Evolutionary conservation across 1,140 invertebrate genomes (phyloP).

Genomic region (Chironomus tepperi): DNA sequence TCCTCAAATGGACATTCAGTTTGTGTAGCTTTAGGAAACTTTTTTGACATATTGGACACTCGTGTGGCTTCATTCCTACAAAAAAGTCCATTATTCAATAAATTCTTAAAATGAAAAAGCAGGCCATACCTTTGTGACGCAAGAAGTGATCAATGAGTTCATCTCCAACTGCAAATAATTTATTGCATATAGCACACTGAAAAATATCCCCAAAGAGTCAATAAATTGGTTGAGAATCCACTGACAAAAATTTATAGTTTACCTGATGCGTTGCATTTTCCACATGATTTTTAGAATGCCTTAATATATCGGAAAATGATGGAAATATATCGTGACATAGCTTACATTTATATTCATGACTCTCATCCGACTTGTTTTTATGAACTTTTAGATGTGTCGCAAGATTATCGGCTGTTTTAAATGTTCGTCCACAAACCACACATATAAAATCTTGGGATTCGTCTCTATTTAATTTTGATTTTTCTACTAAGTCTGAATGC

Average conservation of each 20-base stretch:
- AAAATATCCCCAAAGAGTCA: too few species aligned
- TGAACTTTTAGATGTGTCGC: not conserved
- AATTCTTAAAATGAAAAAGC: too few species aligned
- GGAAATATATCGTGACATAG: not conserved
- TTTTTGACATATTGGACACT: not conserved
- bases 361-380: not conserved
- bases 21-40: not conserved
- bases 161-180: not conserved
- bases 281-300: not conserved
- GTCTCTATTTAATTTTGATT: not conserved
- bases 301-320: not conserved
- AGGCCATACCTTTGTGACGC: not conserved
- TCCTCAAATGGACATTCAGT: not conserved
- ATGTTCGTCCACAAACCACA: not conserved
- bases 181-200: not conserved
- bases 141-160: not conserved
- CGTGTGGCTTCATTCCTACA: not conserved
- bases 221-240: too few species aligned
- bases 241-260: too few species aligned
- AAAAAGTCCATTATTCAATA: too few species aligned
- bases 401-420: not conserved
- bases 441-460: not conserved
- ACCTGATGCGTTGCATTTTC: constrained; percentile 7
- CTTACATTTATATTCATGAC: not conserved
- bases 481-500: not conserved